Evolutionary conservation across 2,797 vertebrate species (phyloP).

Genomic region (Pangasius krempfi): DNA sequence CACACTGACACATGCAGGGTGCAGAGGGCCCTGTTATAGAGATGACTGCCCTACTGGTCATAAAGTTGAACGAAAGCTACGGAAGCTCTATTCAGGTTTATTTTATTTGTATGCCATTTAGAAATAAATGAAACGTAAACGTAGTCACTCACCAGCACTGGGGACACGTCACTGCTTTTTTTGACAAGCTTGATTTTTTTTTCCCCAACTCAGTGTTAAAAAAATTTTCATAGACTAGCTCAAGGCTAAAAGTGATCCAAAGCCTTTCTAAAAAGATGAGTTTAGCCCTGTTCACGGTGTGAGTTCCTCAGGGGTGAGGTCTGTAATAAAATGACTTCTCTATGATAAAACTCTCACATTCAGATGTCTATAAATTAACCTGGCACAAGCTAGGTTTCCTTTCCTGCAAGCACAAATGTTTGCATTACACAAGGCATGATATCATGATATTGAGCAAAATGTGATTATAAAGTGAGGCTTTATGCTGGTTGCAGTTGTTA

Average conservation of each 20-base stretch:
- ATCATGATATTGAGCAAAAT: background rate
- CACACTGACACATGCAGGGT: background rate
- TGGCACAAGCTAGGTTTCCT: background rate
- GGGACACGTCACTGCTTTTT: background rate
- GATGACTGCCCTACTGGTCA: background rate
- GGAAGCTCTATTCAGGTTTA: background rate
- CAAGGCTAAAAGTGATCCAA: background rate
- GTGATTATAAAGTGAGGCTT: background rate
- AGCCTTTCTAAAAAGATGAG: background rate
- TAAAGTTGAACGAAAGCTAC: background rate
- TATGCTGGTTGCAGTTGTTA: background rate
- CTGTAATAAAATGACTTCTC: background rate
- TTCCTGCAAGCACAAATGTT: background rate
- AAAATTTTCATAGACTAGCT: background rate
- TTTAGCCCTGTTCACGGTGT: background rate
- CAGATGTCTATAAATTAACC: background rate
- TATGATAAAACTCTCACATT: background rate
- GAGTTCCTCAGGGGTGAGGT: background rate
- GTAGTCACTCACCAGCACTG: background rate
- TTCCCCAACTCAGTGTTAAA: background rate
- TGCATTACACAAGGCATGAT: background rate
- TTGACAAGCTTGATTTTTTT: background rate
- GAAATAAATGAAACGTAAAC: background rate
- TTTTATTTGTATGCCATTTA: background rate
- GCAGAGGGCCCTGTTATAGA: background rate